These are phyloP conservation scores for Pyrgus malvae DNA, from an alignment of 2,888 invertebrate species.

Conservation along the genomic window DNA sequence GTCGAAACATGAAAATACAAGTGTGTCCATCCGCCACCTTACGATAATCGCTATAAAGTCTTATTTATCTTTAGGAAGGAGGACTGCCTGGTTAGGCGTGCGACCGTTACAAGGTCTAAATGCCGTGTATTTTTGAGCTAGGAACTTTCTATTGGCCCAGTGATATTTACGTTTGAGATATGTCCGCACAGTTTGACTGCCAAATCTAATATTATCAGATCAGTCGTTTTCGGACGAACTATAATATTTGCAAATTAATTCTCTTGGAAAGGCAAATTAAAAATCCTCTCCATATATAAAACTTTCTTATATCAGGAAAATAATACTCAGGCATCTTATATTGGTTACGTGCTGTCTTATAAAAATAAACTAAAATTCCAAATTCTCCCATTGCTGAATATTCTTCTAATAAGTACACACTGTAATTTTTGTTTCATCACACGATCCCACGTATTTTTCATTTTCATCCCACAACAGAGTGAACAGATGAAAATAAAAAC, in stretches of 20 bases:
- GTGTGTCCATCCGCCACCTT: too few relatives aligned
- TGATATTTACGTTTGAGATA: slow-evolving; percentile 64
- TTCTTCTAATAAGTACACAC: too few relatives aligned
- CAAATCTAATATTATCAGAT: slow-evolving; percentile 61
- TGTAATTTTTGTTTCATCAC: background rate
- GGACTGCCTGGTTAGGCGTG: slow-evolving; percentile 2
- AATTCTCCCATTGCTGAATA: too few relatives aligned
- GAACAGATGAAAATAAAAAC: slow-evolving; percentile 1
- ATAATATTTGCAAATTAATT: slow-evolving; percentile 46
- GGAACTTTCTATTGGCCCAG: slow-evolving; percentile 60
- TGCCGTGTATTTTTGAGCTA: slow-evolving; percentile 43
- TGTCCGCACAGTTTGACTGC: slow-evolving; percentile 48
- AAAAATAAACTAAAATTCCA: too few relatives aligned
- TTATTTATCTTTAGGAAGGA: slow-evolving; percentile 10
- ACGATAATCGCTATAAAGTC: too few relatives aligned
- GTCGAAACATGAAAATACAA: too few relatives aligned
- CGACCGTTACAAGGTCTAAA: slow-evolving; percentile 30
- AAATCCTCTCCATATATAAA: background rate
- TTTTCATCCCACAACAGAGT: slow-evolving; percentile 2
- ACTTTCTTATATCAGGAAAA: background rate
- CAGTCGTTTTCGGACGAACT: slow-evolving; percentile 63
- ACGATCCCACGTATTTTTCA: background rate
- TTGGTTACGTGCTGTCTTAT: too few relatives aligned
- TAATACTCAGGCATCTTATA: too few relatives aligned
- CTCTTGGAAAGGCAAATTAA: background rate